Percentiles rank a stretch among this genome's conserved stretches.
Evolutionary conservation across 2,888 invertebrate species (phyloP).

Genomic region (Spatulosminthurus flaviceps): DNA sequence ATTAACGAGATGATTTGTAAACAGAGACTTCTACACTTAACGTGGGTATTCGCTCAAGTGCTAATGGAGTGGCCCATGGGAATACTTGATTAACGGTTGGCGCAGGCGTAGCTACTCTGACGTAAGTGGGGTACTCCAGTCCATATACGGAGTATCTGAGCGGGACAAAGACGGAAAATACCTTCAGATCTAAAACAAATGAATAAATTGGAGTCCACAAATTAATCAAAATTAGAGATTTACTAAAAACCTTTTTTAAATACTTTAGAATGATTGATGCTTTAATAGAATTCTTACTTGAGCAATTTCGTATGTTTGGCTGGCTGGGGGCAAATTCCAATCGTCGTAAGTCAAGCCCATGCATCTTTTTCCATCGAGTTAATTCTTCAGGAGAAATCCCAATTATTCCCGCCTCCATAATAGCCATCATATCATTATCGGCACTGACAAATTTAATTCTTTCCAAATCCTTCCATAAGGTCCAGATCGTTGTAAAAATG

Average conservation of each 20-base stretch:
- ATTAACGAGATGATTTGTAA: slow-evolving; percentile 1
- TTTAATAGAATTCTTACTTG: neutral
- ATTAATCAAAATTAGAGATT: too few relatives aligned
- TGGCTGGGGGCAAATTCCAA: neutral
- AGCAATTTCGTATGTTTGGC: neutral
- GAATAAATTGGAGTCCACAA: too few relatives aligned
- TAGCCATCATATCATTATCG: neutral
- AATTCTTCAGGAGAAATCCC: neutral
- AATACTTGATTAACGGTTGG: neutral
- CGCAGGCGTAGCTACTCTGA: neutral
- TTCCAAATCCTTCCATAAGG: neutral
- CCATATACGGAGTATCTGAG: neutral
- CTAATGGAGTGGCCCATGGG: slow-evolving; percentile 9
- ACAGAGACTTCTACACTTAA: neutral
- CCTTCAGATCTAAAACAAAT: neutral
- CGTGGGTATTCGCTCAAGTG: neutral
- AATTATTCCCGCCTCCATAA: neutral
- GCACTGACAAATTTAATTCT: neutral
- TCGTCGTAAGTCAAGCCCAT: neutral
- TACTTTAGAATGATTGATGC: too few relatives aligned
- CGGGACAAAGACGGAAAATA: neutral
- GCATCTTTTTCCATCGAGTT: neutral
- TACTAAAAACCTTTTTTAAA: neutral
- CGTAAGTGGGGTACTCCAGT: neutral
- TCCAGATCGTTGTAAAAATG: neutral